Conservation (phyloP, 2,113 vertebrate genomes). For the Pseudorectes ferrugineus region DNA sequence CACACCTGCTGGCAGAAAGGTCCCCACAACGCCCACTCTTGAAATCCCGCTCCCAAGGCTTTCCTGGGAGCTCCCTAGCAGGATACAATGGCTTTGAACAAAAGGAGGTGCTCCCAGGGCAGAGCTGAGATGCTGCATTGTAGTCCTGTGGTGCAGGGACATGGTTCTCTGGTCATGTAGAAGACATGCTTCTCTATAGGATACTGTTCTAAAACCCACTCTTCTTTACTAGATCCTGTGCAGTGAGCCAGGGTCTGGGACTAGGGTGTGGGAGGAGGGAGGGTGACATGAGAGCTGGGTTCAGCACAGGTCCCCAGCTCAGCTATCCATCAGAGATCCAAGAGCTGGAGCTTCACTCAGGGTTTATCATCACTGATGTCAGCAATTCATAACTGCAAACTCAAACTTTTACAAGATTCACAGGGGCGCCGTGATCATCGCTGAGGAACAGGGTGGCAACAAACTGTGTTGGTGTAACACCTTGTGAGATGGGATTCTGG, state of each 20-base stretch:
- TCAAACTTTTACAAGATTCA: background rate
- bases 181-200: background rate
- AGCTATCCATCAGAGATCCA: background rate
- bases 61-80: background rate
- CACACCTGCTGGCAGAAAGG: constrained; percentile 29
- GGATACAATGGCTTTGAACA: background rate
- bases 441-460: background rate
- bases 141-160: background rate
- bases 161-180: rapidly evolving
- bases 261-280: background rate
- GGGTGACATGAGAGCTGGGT: background rate
- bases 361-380: background rate
- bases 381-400: background rate
- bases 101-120: background rate
- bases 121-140: background rate
- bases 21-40: background rate
- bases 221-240: background rate
- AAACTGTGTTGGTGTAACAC: background rate
- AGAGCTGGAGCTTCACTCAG: background rate
- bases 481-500: background rate
- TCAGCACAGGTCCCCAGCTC: rapidly evolving
- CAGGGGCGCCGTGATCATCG: rapidly evolving
- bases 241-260: background rate
- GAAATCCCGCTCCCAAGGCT: background rate
- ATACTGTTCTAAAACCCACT: background rate